Conservation (phyloP, 2,797 vertebrate species). For the Falco berigora region DNA sequence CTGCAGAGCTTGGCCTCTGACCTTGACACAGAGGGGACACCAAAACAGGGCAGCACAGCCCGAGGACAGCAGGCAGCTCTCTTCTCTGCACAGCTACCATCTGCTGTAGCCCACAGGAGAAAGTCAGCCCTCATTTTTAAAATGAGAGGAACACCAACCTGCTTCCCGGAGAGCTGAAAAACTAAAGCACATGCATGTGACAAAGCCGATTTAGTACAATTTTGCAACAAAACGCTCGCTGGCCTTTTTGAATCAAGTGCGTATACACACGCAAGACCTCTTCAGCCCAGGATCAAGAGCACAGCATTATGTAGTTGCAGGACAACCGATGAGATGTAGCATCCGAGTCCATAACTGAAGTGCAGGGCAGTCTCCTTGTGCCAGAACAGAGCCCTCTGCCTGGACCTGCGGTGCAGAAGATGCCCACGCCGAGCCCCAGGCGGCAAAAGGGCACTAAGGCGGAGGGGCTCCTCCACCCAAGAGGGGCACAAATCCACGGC, state of each 20-base stretch:
- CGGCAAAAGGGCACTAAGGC: neutral
- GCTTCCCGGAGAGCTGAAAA: neutral
- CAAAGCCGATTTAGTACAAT: neutral
- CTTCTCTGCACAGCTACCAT: neutral
- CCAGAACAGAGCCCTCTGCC: neutral
- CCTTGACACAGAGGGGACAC: neutral
- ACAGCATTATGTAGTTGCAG: neutral
- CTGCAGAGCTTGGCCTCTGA: neutral
- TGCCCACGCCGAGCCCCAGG: neutral
- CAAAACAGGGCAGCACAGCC: neutral
- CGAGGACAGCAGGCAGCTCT: neutral
- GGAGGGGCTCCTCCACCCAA: neutral
- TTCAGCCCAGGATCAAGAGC: neutral
- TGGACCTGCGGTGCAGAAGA: neutral
- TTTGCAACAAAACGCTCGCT: neutral
- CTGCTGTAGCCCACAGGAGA: neutral
- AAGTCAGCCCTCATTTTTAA: neutral
- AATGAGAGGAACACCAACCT: neutral
- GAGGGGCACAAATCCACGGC: fast-evolving
- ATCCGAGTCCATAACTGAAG: neutral
- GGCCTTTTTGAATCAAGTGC: neutral
- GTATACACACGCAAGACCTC: neutral
- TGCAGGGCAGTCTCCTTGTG: neutral
- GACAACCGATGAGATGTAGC: neutral
- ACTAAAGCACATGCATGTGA: neutral